A percentile compares a stretch with the other conserved stretches of the same genome.
These are phyloP conservation scores for Clostera curtula DNA, from an alignment of 2,888 invertebrate genomes.

Conservation along the genomic window DNA sequence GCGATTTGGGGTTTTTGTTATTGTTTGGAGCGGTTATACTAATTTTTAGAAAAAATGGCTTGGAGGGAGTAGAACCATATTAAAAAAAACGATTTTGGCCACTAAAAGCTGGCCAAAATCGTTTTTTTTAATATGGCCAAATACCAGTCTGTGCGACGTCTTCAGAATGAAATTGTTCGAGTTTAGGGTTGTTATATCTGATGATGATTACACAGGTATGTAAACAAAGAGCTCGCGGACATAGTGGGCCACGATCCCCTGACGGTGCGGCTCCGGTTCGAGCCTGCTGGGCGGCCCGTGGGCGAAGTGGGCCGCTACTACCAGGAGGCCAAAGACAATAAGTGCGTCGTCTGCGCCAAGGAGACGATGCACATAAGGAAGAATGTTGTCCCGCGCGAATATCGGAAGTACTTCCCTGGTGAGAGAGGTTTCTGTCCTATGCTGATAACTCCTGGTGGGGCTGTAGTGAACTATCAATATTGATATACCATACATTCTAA, in stretches of 20 bases:
- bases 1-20: no score
- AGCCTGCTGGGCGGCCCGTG: constrained; percentile 83
- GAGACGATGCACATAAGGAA: constrained; percentile 81
- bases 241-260: constrained; percentile 65
- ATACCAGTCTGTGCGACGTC: no score
- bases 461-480: no score
- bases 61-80: no score
- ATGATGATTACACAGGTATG: constrained; percentile 49
- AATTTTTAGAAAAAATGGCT: no score
- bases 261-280: constrained; percentile 83
- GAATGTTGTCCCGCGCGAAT: constrained; percentile 88
- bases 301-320: constrained; percentile 84
- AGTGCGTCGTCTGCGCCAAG: constrained; percentile 86
- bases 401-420: constrained; percentile 84
- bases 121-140: no score
- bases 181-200: not conserved
- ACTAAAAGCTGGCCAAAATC: no score
- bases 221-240: constrained; percentile 64
- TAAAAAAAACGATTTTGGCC: no score
- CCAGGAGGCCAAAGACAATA: constrained; percentile 80
- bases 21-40: no score
- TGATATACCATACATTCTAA: no score
- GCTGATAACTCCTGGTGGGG: no score
- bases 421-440: constrained; percentile 17
- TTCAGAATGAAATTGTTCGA: no score